Evolutionary conservation across 2,113 vertebrate species (phyloP), one percentile per base, ranked within the genome.

Genomic region (Pomatostomus ruficeps): DNA sequence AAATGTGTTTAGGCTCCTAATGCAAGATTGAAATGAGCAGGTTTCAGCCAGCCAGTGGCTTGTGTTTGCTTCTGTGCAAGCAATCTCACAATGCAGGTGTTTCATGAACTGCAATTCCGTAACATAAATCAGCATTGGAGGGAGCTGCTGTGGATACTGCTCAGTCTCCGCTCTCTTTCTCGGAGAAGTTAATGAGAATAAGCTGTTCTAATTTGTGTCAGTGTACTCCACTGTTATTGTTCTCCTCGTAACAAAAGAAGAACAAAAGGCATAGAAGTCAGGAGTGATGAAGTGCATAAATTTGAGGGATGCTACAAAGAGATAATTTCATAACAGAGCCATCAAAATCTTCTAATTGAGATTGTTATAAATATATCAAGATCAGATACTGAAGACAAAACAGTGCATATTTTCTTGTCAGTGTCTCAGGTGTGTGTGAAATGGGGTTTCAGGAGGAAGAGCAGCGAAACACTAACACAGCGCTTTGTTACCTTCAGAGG

Each of bases 171-270:
- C 51, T 93, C 61, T 88, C 80, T 85, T 82, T 89, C 82, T 82
- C 58, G 80, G 79, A 63, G 81, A 66, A 94, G 89, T 94, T 96
- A 97, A 97, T 96, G 94, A 95, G 93, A 97, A 95, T 96, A 95
- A 97, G 94, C 91, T 95, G 84, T 84, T 97, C 82, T 97, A 95
- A 97, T 97, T 97, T 95, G 85, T 94, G 93, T 92, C 94, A 88
- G 76, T 92, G 20, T 93, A 88, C 91, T 92, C 93, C 42, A 13
- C 58, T 82, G 77, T 85, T 94, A 92, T 91, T 97, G 93, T 97
- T 97, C 94, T 92, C 73, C 65, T 80, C 1, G 4, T 85, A 93
- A 96, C 94, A 95, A 94, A 96, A 77, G 75, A 66, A 87, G 90
- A 96, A 96, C 81, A 96, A 97, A 97, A 96, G 89, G 55, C 83